These are phyloP conservation scores for Siniperca chuatsi DNA, from an alignment of 2,113 vertebrate genomes.

Conservation along the genomic window DNA sequence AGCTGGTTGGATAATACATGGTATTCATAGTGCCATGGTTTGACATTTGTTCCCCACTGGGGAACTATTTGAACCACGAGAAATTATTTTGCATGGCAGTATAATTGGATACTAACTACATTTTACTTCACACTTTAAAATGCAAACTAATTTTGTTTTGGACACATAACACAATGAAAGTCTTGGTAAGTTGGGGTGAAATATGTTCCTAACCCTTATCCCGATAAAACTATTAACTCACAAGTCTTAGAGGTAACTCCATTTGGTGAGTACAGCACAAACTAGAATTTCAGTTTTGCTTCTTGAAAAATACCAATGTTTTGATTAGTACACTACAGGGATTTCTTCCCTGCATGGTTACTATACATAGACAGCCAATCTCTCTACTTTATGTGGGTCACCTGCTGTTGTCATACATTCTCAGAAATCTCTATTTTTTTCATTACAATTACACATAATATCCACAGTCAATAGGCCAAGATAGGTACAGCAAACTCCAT, in stretches of 20 bases:
- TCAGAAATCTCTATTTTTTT: neutral
- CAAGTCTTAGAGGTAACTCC: neutral
- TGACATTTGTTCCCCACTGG: slow-evolving; percentile 2
- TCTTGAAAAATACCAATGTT: no score
- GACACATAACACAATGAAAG: neutral
- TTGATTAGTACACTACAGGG: no score
- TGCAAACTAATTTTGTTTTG: neutral
- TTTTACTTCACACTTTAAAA: neutral
- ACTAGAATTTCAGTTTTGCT: neutral
- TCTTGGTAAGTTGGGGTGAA: neutral
- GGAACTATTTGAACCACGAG: neutral
- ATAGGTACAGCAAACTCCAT: neutral
- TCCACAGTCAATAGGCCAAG: neutral
- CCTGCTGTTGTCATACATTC: neutral
- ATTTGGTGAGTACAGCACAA: neutral
- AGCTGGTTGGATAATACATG: neutral
- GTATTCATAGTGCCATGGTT: neutral
- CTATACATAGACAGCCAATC: neutral
- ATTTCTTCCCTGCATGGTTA: neutral
- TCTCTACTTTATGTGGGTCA: neutral
- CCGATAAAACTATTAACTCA: neutral
- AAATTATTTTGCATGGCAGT: neutral
- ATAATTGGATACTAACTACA: neutral
- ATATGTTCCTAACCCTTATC: neutral
- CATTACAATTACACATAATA: neutral